Conservation (phyloP, 2,888 invertebrate genomes). For the Drosophila macrospina region DNA sequence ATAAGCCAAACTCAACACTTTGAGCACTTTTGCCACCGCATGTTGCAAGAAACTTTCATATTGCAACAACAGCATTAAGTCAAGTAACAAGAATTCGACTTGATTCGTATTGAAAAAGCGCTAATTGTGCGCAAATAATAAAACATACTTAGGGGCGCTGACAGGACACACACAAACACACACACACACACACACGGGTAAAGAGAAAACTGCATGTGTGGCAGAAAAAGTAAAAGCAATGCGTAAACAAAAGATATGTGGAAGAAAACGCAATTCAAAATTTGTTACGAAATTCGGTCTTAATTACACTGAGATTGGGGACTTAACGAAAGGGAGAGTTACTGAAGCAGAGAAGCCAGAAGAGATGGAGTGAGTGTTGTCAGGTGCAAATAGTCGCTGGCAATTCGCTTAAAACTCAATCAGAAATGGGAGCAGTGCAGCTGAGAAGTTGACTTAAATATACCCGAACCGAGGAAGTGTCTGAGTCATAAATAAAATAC, state of each 20-base stretch:
- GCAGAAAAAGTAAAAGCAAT: slow-evolving; percentile 52
- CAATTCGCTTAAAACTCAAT: slow-evolving; percentile 14
- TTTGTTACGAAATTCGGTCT: slow-evolving; percentile 41
- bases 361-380: too few relatives aligned
- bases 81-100: slow-evolving; percentile 45
- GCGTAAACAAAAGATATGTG: slow-evolving; percentile 44
- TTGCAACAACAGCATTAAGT: slow-evolving; percentile 42
- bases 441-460: background rate
- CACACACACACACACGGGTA: too few relatives aligned
- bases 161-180: slow-evolving; percentile 29
- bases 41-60: slow-evolving; percentile 31
- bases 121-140: slow-evolving; percentile 76
- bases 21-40: too few relatives aligned
- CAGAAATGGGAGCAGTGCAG: background rate
- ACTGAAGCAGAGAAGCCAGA: slow-evolving; percentile 14
- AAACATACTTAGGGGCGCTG: slow-evolving; percentile 42
- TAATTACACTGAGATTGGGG: slow-evolving; percentile 57
- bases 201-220: slow-evolving; percentile 59
- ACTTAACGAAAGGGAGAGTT: slow-evolving; percentile 41
- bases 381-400: slow-evolving; percentile 30
- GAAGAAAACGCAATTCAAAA: slow-evolving; percentile 26
- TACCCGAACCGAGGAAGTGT: background rate
- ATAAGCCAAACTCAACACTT: background rate
- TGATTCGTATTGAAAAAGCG: slow-evolving; percentile 61
- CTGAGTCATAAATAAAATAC: too few relatives aligned